Percentiles rank a stretch among this genome's conserved stretches.
phyloP scores from a whole-genome alignment of 2,113 vertebrate species.

The Balaeniceps rex region DNA sequence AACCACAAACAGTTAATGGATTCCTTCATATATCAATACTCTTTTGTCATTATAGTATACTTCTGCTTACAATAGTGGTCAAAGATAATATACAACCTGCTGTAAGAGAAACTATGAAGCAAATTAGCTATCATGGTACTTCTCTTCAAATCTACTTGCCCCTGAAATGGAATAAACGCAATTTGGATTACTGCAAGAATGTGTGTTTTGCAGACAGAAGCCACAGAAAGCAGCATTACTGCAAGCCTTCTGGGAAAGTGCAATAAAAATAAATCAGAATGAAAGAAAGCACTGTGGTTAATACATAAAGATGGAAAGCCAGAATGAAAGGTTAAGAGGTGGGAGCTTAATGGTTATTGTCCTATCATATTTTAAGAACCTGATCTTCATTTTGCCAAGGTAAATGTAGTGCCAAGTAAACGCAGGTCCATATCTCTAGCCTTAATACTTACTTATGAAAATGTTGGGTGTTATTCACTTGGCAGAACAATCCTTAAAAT shows the following conservation, averaged over 20 bases:
- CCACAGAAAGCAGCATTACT: background rate
- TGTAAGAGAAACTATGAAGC: background rate
- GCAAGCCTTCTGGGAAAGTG: background rate
- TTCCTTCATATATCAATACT: background rate
- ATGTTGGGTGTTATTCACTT: background rate
- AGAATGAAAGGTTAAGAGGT: slow-evolving; percentile 30
- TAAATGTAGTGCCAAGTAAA: background rate
- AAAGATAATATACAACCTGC: background rate
- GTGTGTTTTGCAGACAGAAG: slow-evolving; percentile 1
- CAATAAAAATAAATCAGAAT: slow-evolving; percentile 46
- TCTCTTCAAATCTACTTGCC: background rate
- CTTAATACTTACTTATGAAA: background rate
- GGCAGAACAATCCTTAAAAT: background rate
- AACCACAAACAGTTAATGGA: background rate
- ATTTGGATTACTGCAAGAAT: slow-evolving; percentile 2
- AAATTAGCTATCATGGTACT: background rate
- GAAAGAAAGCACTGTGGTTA: slow-evolving; percentile 21
- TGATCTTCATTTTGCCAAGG: background rate
- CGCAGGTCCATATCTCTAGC: background rate
- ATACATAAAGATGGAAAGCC: slow-evolving; percentile 24
- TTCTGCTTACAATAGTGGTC: background rate
- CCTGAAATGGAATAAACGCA: slow-evolving; percentile 18
- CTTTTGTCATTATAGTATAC: background rate
- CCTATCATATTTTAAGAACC: slow-evolving; percentile 16
- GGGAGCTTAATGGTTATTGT: background rate